phyloP scores from a whole-genome alignment of 92 coral and sea anemone genomes.

The Palythoa grandiflora region DNA sequence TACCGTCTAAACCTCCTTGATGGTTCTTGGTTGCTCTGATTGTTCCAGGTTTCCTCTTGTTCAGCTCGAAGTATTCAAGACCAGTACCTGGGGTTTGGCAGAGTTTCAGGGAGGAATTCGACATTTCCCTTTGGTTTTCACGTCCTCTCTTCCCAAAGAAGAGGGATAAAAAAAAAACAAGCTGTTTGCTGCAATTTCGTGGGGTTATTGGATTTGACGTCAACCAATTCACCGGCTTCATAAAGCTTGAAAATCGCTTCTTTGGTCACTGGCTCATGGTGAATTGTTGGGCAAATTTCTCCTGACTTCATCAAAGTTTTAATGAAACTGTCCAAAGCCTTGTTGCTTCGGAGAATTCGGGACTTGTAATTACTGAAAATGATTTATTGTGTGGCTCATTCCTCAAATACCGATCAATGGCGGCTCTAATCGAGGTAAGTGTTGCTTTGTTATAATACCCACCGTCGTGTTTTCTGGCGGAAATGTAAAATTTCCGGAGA shows the following conservation, averaged over 20 bases:
- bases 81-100: neutral
- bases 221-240: slow-evolving; percentile 10
- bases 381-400: slow-evolving; percentile 18
- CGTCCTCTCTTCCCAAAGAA: neutral
- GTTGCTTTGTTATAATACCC: slow-evolving; percentile 6
- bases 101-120: neutral
- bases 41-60: neutral
- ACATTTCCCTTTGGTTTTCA: neutral
- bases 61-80: neutral
- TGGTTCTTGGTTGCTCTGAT: neutral
- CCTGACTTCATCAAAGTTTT: slow-evolving; percentile 34
- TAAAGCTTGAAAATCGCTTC: slow-evolving; percentile 4
- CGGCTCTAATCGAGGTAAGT: slow-evolving; percentile 30
- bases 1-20: slow-evolving; percentile 42
- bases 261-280: slow-evolving; percentile 22
- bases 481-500: slow-evolving; percentile 28
- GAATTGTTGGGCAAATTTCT: slow-evolving; percentile 21
- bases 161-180: neutral
- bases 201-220: neutral
- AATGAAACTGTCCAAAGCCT: slow-evolving; percentile 25
- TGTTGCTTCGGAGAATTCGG: slow-evolving; percentile 39
- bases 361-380: slow-evolving; percentile 29
- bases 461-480: slow-evolving; percentile 39
- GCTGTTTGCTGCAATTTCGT: neutral
- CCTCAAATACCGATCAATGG: slow-evolving; percentile 37